Conservation (phyloP, 2,113 vertebrate species). For the Nicator chloris region DNA sequence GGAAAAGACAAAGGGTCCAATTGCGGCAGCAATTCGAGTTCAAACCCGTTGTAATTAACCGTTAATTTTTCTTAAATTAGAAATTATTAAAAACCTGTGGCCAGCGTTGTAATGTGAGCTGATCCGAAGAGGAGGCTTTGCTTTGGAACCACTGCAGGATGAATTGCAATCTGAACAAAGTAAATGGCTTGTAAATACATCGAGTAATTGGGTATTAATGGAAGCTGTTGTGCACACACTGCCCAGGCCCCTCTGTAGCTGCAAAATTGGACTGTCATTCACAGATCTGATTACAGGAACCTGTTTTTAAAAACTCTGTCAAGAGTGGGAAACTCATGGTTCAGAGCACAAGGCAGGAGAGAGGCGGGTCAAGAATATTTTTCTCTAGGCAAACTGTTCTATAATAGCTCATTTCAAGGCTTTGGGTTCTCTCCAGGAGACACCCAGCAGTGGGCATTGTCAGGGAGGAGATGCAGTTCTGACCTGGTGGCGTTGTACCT, state of each 20-base stretch:
- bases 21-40: not conserved
- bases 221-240: not conserved
- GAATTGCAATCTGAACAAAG: not conserved
- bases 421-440: not conserved
- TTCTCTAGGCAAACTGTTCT: not conserved
- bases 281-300: not conserved
- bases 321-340: not conserved
- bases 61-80: constrained; percentile 22
- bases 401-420: not conserved
- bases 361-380: not conserved
- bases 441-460: not conserved
- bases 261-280: not conserved
- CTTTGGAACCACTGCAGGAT: not conserved
- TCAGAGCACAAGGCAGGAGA: not conserved
- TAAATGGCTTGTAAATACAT: constrained; percentile 41
- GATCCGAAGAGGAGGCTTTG: not conserved
- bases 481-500: not conserved
- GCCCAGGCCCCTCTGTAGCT: not conserved
- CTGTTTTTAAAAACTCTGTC: not conserved
- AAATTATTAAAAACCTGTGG: constrained; percentile 1
- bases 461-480: not conserved
- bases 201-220: not conserved
- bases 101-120: not conserved
- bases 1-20: not conserved
- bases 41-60: not conserved